Percentiles rank a stretch among this genome's conserved stretches.
These are phyloP conservation scores for Phortica magna DNA, from an alignment of 2,888 invertebrate genomes.

Conservation along the genomic window DNA sequence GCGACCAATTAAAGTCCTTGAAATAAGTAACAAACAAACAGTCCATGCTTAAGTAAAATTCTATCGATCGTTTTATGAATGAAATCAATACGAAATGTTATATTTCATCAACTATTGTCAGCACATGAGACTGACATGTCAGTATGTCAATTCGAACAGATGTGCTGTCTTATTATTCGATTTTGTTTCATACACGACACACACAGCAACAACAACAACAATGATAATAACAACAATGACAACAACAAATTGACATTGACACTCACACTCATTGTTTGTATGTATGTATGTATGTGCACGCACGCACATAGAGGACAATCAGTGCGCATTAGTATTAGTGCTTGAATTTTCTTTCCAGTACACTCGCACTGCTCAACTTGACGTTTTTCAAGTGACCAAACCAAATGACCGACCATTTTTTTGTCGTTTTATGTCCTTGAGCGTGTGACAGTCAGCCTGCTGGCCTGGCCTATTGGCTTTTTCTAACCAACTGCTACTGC, in stretches of 20 bases:
- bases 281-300: background rate
- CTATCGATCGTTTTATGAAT: background rate
- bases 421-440: slow-evolving; percentile 39
- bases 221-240: too few species aligned
- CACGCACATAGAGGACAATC: slow-evolving; percentile 31
- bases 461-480: background rate
- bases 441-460: slow-evolving; percentile 20
- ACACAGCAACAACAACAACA: slow-evolving; percentile 50
- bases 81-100: background rate
- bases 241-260: slow-evolving; percentile 50
- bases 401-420: slow-evolving; percentile 26
- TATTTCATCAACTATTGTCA: background rate
- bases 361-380: slow-evolving; percentile 46
- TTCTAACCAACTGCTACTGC: background rate
- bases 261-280: slow-evolving; percentile 39
- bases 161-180: slow-evolving; percentile 56
- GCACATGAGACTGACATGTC: background rate
- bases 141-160: slow-evolving; percentile 51
- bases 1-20: background rate
- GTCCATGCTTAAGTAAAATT: background rate
- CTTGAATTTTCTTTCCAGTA: slow-evolving; percentile 51
- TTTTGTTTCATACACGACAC: slow-evolving; percentile 8
- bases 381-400: slow-evolving; percentile 46
- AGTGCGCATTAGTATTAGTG: slow-evolving; percentile 35
- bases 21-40: background rate